Percentiles rank a stretch among this genome's conserved stretches.
phyloP scores from a whole-genome alignment of 2,888 invertebrate genomes.

The Thelaira solivaga region DNA sequence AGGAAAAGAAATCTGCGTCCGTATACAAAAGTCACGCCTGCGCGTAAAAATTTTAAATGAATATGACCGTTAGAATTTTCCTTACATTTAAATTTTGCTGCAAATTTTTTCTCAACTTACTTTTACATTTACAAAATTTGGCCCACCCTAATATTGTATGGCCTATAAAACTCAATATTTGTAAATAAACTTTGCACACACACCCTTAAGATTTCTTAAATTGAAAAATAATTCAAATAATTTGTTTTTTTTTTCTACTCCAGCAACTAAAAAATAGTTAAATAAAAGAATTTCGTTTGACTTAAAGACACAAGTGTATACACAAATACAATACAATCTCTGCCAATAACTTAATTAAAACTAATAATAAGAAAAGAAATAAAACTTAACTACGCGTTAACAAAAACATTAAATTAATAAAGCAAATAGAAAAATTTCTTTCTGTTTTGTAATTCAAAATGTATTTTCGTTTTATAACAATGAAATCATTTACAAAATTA shows the following conservation, averaged over 20 bases:
- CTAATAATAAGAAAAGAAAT: background rate
- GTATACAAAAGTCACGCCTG: no score
- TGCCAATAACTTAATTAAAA: conserved; percentile 34
- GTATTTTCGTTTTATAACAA: conserved; percentile 10
- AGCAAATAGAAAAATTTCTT: conserved; percentile 3
- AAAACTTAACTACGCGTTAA: conserved; percentile 34
- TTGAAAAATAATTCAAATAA: no score
- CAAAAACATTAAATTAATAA: conserved; percentile 14
- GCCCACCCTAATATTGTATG: no score
- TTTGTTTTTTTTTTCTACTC: conserved; percentile 9
- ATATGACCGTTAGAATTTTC: no score
- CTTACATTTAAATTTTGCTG: no score
- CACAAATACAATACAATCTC: conserved; percentile 25
- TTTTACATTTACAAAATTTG: no score
- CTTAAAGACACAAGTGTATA: background rate
- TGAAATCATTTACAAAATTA: conserved; percentile 13
- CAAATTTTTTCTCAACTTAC: no score
- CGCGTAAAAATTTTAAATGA: no score
- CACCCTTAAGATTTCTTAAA: no score
- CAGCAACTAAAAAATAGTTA: background rate
- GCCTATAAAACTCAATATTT: no score
- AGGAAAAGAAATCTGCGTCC: no score
- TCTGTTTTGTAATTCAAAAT: conserved; percentile 22
- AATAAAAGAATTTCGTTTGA: conserved; percentile 22
- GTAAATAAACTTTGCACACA: no score